These are phyloP conservation scores for Alviniconcha strummeri DNA, from an alignment of 2,888 invertebrate species.

Conservation along the genomic window DNA sequence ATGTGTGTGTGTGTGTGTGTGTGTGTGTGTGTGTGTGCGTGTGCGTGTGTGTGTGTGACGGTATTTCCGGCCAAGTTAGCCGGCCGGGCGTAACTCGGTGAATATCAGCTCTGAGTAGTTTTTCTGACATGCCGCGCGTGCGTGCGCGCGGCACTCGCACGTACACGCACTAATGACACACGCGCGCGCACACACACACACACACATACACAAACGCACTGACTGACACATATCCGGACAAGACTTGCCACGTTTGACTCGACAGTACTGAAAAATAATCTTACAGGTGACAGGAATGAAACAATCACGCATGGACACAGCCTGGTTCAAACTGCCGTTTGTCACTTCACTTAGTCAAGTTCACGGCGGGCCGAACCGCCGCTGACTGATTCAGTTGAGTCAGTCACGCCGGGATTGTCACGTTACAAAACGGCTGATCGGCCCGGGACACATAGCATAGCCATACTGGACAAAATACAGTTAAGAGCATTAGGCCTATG, in stretches of 20 bases:
- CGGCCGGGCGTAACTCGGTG: too few relatives aligned
- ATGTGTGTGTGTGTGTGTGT: background rate
- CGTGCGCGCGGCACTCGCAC: background rate
- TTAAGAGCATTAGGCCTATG: too few relatives aligned
- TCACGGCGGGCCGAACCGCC: background rate
- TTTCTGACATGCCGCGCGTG: background rate
- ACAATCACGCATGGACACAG: background rate
- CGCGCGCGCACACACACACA: background rate
- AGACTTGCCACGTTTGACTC: background rate
- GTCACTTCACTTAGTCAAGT: background rate
- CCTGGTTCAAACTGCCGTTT: background rate
- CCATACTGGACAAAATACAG: too few relatives aligned
- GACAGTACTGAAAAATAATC: background rate
- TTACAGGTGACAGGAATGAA: background rate
- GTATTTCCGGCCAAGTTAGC: background rate
- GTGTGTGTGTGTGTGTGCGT: slow-evolving; percentile 22
- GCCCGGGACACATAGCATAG: too few relatives aligned
- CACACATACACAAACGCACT: background rate
- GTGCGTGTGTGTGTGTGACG: background rate
- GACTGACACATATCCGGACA: background rate
- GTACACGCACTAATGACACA: too few relatives aligned
- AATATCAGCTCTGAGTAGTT: background rate
- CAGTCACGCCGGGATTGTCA: too few relatives aligned
- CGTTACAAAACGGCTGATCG: too few relatives aligned
- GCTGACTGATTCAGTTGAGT: too few relatives aligned